Percentiles rank a stretch among this genome's conserved stretches.
These are phyloP conservation scores for Drosophila leontia DNA, from an alignment of 1,140 invertebrate species.

Conservation along the genomic window DNA sequence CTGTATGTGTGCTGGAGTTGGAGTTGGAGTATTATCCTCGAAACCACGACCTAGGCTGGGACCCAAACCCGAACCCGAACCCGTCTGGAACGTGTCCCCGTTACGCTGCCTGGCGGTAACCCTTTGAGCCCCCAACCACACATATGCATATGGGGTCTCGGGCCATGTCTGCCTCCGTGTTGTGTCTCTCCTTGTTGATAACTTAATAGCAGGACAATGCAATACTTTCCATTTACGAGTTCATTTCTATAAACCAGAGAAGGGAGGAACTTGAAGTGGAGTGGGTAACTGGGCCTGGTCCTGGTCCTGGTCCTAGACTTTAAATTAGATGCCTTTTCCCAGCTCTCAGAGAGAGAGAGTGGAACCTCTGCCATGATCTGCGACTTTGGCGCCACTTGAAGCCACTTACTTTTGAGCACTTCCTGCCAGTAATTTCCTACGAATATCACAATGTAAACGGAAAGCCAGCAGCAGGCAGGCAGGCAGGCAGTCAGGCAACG, in stretches of 20 bases:
- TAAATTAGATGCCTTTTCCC: slow-evolving; percentile 34
- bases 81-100: slow-evolving; percentile 16
- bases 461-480: slow-evolving; percentile 21
- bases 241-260: slow-evolving; percentile 45
- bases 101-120: slow-evolving; percentile 16
- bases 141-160: slow-evolving; percentile 45
- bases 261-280: no score
- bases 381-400: neutral
- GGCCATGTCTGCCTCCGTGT: slow-evolving; percentile 25
- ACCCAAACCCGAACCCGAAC: neutral
- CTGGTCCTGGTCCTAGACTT: slow-evolving; percentile 12
- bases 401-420: slow-evolving; percentile 11
- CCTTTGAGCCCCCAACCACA: slow-evolving; percentile 15
- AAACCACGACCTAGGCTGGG: slow-evolving; percentile 44
- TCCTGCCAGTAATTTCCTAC: slow-evolving; percentile 37
- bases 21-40: slow-evolving; percentile 40
- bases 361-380: slow-evolving; percentile 1
- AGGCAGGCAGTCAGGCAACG: slow-evolving; percentile 33
- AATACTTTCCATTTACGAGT: slow-evolving; percentile 72
- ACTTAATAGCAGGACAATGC: slow-evolving; percentile 76
- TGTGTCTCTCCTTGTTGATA: slow-evolving; percentile 69
- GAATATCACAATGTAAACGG: slow-evolving; percentile 38
- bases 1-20: neutral
- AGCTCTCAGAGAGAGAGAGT: no score
- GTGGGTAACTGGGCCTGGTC: slow-evolving; percentile 11